These are phyloP conservation scores for Catocala nupta DNA, from an alignment of 2,888 invertebrate genomes.

Conservation along the genomic window DNA sequence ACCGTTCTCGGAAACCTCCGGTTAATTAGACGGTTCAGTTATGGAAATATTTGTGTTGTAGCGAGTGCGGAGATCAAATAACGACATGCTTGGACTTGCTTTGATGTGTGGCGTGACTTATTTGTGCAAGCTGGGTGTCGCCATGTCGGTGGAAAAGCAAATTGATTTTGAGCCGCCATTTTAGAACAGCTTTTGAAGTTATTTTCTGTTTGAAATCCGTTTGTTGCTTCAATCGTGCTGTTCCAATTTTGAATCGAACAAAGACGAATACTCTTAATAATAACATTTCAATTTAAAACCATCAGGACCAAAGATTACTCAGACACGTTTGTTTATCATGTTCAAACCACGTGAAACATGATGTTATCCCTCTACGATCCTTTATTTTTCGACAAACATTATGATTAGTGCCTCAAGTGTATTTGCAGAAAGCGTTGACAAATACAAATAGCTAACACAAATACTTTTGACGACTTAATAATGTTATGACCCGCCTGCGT, in stretches of 20 bases:
- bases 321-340: slow-evolving; percentile 2
- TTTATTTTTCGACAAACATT: slow-evolving; percentile 33
- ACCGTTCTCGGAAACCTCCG: slow-evolving; percentile 62
- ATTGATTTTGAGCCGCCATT: slow-evolving; percentile 47
- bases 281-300: no score
- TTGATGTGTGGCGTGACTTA: slow-evolving; percentile 44
- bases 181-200: slow-evolving; percentile 35
- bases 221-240: slow-evolving; percentile 1
- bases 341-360: neutral
- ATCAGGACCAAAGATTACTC: neutral
- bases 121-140: slow-evolving; percentile 22
- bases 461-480: no score
- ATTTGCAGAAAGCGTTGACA: slow-evolving; percentile 17
- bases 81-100: slow-evolving; percentile 27
- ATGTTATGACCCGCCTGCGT: no score
- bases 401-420: slow-evolving; percentile 16
- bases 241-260: slow-evolving; percentile 16
- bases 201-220: slow-evolving; percentile 19
- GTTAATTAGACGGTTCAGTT: slow-evolving; percentile 56
- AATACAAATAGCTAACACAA: slow-evolving; percentile 17
- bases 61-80: slow-evolving; percentile 46
- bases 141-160: slow-evolving; percentile 42
- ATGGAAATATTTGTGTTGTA: slow-evolving; percentile 51
- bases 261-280: no score
- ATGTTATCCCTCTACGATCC: slow-evolving; percentile 4